Conservation (phyloP, 1,140 invertebrate species). For the Anastrepha obliqua region DNA sequence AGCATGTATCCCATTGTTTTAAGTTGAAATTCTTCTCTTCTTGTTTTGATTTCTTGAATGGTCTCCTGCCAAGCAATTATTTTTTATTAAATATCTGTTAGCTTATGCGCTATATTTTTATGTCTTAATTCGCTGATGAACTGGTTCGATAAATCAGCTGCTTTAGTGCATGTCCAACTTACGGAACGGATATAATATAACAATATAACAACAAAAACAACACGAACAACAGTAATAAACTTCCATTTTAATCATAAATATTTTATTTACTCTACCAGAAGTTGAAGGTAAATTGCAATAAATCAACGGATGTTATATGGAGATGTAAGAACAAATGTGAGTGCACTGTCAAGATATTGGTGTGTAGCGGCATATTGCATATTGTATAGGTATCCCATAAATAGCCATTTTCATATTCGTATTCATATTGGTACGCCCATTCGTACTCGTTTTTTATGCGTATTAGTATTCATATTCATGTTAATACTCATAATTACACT, state of each 20-base stretch:
- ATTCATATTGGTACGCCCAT: too few relatives aligned
- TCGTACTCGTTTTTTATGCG: too few relatives aligned
- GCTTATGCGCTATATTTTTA: not conserved
- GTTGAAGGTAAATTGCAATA: too few relatives aligned
- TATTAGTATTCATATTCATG: too few relatives aligned
- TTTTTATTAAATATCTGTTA: not conserved
- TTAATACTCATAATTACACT: too few relatives aligned
- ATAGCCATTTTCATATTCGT: too few relatives aligned
- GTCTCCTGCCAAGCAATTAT: not conserved
- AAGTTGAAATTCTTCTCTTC: not conserved
- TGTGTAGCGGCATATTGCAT: too few relatives aligned
- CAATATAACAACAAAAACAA: not conserved
- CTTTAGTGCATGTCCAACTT: not conserved
- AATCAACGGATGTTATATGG: too few relatives aligned
- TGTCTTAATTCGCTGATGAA: not conserved
- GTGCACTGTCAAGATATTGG: too few relatives aligned
- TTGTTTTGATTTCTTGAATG: not conserved
- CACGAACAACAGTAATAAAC: not conserved
- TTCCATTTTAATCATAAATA: not conserved
- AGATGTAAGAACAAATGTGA: too few relatives aligned
- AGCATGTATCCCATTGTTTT: not conserved
- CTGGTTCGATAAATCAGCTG: constrained; percentile 18
- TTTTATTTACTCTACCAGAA: too few relatives aligned
- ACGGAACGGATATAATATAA: not conserved
- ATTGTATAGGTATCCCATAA: too few relatives aligned